A percentile compares a stretch with the other conserved stretches of the same genome.
Evolutionary conservation across 2,113 vertebrate species (phyloP).

Genomic region (Aspiorhynchus laticeps): DNA sequence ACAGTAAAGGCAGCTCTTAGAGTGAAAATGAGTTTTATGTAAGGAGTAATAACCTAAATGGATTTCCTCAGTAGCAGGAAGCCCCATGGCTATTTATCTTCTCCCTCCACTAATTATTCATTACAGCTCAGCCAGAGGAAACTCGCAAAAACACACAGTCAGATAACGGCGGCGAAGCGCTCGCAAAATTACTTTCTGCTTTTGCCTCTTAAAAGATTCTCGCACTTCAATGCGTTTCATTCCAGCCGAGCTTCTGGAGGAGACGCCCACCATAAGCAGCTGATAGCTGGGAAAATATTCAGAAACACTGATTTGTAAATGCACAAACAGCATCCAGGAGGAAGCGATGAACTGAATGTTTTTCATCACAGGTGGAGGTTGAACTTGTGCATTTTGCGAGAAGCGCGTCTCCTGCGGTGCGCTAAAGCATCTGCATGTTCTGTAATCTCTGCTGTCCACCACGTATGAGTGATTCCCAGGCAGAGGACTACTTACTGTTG

Average conservation of each 20-base stretch:
- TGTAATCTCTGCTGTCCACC: neutral
- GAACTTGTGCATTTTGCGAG: neutral
- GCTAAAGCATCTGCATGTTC: neutral
- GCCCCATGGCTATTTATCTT: constrained; percentile 67
- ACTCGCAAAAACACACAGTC: constrained; percentile 64
- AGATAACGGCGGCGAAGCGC: constrained; percentile 60
- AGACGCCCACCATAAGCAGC: constrained; percentile 54
- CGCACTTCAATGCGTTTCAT: constrained; percentile 58
- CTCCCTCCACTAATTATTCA: constrained; percentile 78
- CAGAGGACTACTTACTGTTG: constrained; percentile 20
- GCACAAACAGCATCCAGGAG: constrained; percentile 31
- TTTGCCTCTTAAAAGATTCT: constrained; percentile 56
- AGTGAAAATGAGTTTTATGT: constrained; percentile 80
- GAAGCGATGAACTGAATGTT: neutral
- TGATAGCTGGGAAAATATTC: constrained; percentile 45
- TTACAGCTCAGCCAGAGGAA: constrained; percentile 71
- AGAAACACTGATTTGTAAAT: constrained; percentile 52
- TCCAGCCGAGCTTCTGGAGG: constrained; percentile 52
- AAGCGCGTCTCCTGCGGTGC: neutral
- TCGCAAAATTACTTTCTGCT: constrained; percentile 58
- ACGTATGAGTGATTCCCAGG: neutral
- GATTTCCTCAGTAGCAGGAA: constrained; percentile 69
- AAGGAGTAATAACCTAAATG: constrained; percentile 79
- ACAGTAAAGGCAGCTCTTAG: constrained; percentile 71
- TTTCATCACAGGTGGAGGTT: neutral